These are phyloP conservation scores for Tenthredo amoena DNA, from an alignment of 2,888 invertebrate species.

Conservation along the genomic window DNA sequence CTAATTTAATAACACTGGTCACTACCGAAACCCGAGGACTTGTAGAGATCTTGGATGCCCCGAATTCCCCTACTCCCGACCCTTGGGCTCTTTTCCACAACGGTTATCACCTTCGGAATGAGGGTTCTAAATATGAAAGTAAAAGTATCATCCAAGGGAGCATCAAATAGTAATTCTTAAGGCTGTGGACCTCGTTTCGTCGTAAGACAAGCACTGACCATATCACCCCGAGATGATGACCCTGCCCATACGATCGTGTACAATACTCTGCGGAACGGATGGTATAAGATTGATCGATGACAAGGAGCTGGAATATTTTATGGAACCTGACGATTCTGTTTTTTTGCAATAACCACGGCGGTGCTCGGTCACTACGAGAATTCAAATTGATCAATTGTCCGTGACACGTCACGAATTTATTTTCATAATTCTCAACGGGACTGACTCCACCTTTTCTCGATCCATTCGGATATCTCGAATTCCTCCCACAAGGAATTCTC, in stretches of 20 bases:
- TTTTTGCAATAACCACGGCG: neutral
- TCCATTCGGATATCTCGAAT: constrained; percentile 23
- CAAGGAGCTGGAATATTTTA: neutral
- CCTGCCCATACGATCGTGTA: neutral
- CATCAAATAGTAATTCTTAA: constrained; percentile 44
- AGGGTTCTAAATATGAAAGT: constrained; percentile 49
- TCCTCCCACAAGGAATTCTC: constrained; percentile 30
- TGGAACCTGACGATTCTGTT: constrained; percentile 12
- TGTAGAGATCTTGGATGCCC: neutral
- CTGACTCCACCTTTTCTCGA: constrained; percentile 42
- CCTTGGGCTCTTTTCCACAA: constrained; percentile 25
- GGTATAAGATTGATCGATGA: constrained; percentile 24
- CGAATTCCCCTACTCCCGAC: neutral
- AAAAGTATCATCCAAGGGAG: constrained; percentile 34
- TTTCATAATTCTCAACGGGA: constrained; percentile 36
- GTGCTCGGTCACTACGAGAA: constrained; percentile 31
- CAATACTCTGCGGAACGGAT: neutral
- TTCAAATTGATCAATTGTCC: constrained; percentile 39
- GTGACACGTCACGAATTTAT: constrained; percentile 19
- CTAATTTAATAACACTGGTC: constrained; percentile 33
- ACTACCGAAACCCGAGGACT: constrained; percentile 14
- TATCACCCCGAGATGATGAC: constrained; percentile 11
- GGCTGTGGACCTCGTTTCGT: neutral
- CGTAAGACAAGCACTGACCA: neutral
- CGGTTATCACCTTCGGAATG: constrained; percentile 34